Evolutionary conservation across 2,113 vertebrate genomes (phyloP), one percentile per base, ranked within the genome.

Genomic region (Tyto alba): DNA sequence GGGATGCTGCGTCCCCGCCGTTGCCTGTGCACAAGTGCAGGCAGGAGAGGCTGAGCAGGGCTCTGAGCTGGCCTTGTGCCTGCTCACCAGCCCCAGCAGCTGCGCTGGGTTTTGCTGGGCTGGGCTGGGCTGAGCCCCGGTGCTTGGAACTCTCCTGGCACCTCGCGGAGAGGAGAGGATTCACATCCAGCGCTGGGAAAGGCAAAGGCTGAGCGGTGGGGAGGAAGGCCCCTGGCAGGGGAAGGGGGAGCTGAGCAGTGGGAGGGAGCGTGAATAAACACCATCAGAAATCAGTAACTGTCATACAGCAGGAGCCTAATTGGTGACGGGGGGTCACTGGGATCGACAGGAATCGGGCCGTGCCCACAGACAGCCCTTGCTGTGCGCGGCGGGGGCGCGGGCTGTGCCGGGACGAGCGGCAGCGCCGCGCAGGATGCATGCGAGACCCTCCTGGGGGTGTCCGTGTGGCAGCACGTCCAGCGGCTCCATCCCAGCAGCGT

Each of bases 121-220:
- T 21, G 57, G 13, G 83, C 69, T 32, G 40, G 22, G 78, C 80
- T 83, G 63, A 32, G 63, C 69, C 40, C 30, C 29, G 1, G 66
- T 93, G 95, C 90, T 62, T 62, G 50, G 95, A 90, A 18, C 96
- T 95, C 94, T 93, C 92, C 96, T 97, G 96, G 96, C 96, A 96
- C 96, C 96, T 97, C 90, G 96, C 59, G 96, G 96, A 92, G 82
- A 95, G 90, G 16, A 38, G 85, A 23, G 90, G 96, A 27, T 79
- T 73, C 79, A 86, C 95, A 97, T 92, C 53, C 9, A 2, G 71
- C 0, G 3, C 72, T 9, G 76, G 48, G 36, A 27, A 16, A 15
- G 47, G 60, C 9, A 3, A 14, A 29, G 78, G 67, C 27, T 76
- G 67, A 71, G 88, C 50, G 2, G 43, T 4, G 18, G 41, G 63